Evolutionary conservation across 1,140 invertebrate genomes (phyloP).

Genomic region (Hylaeus anthracinus): DNA sequence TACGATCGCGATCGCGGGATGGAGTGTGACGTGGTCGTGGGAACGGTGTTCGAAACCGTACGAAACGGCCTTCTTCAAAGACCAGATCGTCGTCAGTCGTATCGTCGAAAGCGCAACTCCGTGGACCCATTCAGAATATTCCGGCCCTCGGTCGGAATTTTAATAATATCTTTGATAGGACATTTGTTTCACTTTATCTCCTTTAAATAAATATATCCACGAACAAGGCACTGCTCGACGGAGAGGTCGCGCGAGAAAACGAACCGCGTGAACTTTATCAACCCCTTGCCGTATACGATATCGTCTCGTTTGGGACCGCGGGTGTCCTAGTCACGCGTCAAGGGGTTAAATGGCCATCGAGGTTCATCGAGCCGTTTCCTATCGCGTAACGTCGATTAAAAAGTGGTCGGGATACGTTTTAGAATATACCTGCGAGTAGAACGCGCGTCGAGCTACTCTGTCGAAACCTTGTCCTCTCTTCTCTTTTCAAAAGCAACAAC

Average conservation of each 20-base stretch:
- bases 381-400: slow-evolving; percentile 59
- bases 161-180: slow-evolving; percentile 54
- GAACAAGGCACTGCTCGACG: slow-evolving; percentile 77
- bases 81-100: slow-evolving; percentile 17
- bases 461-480: not conserved
- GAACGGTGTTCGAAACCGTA: not conserved
- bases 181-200: slow-evolving; percentile 46
- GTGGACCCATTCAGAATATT: slow-evolving; percentile 69
- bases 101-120: slow-evolving; percentile 61
- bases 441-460: slow-evolving; percentile 19
- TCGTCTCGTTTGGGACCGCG: too few relatives aligned
- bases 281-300: too few relatives aligned
- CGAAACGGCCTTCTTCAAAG: slow-evolving; percentile 3
- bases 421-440: slow-evolving; percentile 52
- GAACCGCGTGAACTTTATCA: slow-evolving; percentile 17
- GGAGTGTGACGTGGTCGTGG: too few relatives aligned
- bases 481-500: not conserved
- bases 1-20: not conserved
- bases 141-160: slow-evolving; percentile 68
- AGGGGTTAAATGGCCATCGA: slow-evolving; percentile 24
- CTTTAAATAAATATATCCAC: slow-evolving; percentile 73
- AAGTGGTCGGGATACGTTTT: slow-evolving; percentile 62
- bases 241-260: slow-evolving; percentile 40
- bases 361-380: slow-evolving; percentile 51
- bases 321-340: too few relatives aligned